A percentile compares a stretch with the other conserved stretches of the same genome.
Conservation (phyloP, 2,113 vertebrate species). For the Rhizomys pruinosus region DNA sequence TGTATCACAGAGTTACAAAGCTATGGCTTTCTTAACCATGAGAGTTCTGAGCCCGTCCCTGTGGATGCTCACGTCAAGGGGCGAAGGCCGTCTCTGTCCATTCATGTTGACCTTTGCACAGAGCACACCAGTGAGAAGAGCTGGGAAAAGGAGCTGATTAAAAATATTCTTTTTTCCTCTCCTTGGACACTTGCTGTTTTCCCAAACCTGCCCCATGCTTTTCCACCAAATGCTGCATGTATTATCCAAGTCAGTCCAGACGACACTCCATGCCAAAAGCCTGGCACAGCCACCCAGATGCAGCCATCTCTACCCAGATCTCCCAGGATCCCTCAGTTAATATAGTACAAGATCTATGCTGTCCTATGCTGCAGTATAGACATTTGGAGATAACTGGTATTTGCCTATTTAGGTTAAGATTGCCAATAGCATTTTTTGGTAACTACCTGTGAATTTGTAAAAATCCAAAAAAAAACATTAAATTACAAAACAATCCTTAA, state of each 20-base stretch:
- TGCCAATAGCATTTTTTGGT: background rate
- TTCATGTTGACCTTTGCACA: slow-evolving; percentile 53
- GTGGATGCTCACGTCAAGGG: background rate
- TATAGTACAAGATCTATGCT: background rate
- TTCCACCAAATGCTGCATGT: background rate
- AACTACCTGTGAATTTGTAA: background rate
- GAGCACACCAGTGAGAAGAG: background rate
- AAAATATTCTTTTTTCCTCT: background rate
- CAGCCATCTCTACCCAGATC: background rate
- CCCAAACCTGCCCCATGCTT: background rate
- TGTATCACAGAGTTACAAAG: slow-evolving; percentile 23
- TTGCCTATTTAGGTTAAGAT: slow-evolving; percentile 3
- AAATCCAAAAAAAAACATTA: slow-evolving; percentile 36
- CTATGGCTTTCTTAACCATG: background rate
- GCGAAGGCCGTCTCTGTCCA: background rate
- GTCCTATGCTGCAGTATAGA: background rate
- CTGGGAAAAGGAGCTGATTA: slow-evolving; percentile 15
- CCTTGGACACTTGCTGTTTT: background rate
- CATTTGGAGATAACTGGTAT: background rate
- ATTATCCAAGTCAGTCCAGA: background rate
- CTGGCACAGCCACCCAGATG: background rate
- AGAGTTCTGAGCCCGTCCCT: background rate
- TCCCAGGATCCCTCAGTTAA: background rate
- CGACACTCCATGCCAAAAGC: background rate
- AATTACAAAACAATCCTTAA: background rate